A percentile compares a stretch with the other conserved stretches of the same genome.
phyloP scores from a whole-genome alignment of 2,888 invertebrate genomes.

The Oxycera nigricornis region DNA sequence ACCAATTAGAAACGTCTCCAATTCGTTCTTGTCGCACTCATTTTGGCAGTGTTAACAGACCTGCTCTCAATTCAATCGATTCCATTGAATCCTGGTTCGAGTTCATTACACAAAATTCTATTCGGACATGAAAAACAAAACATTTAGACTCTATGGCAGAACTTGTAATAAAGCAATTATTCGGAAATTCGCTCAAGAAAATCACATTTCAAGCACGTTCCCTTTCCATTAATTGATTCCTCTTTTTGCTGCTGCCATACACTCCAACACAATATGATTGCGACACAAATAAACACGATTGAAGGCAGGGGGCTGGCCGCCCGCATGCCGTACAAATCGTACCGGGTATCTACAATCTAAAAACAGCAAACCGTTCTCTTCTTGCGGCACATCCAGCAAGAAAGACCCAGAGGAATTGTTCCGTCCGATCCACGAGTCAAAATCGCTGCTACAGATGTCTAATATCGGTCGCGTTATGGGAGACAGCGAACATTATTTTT shows the following conservation, averaged over 20 bases:
- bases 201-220: constrained; percentile 9
- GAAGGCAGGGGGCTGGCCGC: not conserved
- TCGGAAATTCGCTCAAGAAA: not conserved
- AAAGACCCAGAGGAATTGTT: not conserved
- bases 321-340: not conserved
- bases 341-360: not conserved
- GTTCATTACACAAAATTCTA: not conserved
- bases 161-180: not conserved
- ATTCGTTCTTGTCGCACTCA: no score
- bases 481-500: not conserved
- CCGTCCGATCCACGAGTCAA: not conserved
- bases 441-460: not conserved
- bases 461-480: not conserved
- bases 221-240: not conserved
- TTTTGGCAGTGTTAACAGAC: no score
- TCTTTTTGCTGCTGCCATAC: not conserved
- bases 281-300: constrained; percentile 3
- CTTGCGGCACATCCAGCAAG: not conserved
- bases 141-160: not conserved
- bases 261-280: not conserved
- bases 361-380: constrained; percentile 5
- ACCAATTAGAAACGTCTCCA: no score
- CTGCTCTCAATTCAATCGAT: no score
- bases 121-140: not conserved
- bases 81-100: not conserved